Evolutionary conservation across 1,140 invertebrate genomes (phyloP), one percentile per base, ranked within the genome.

Genomic region (Drosophila paulistorum): DNA sequence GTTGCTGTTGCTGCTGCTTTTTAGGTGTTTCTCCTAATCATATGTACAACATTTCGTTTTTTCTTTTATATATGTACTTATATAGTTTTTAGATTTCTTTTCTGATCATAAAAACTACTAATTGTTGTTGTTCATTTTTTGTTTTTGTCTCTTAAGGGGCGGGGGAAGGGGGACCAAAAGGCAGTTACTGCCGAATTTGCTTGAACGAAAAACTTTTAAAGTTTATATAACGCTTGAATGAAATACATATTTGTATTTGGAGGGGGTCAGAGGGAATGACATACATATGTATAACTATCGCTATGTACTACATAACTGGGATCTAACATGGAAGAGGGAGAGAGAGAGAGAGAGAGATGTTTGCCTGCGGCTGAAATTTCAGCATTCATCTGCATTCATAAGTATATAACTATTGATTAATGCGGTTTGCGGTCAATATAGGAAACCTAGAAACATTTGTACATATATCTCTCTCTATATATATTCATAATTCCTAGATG

Each of bases 1-100:
- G 42, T 26, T 70, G 59, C 41, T 65, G 64, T 66, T 69, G 57
- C 61, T 63, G 64, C 67, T 35, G 17, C 63, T 45, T 33, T 37
- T 37, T 70, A 33, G 54, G 54, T 17, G 30, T 55, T 66, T 61
- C 33, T 17, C 69, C 70, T 75, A 35, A 63, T 48, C 42, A 45
- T 79, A 79, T 79, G 73, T 79, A 79, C 77, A 79, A 69, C 65
- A 73, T 58, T 69, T 62, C 23, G 11, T 9, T 30, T 23, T 33
- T 4, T 23, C 14, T 63, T n/a, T 26, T 48, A 13, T 42, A 51
- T 51, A 13, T 42, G 23, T 51, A 23, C 20, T 23, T 51, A 51
- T 51, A 51, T 51, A 51, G 45, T 51, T 51, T 51, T 51, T 51
- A 17, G 45, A 11, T 39, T 45, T 63, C 20, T 23, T 37, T 17